These are phyloP conservation scores for Pherbina coryleti DNA, from an alignment of 2,888 invertebrate genomes.

Conservation along the genomic window DNA sequence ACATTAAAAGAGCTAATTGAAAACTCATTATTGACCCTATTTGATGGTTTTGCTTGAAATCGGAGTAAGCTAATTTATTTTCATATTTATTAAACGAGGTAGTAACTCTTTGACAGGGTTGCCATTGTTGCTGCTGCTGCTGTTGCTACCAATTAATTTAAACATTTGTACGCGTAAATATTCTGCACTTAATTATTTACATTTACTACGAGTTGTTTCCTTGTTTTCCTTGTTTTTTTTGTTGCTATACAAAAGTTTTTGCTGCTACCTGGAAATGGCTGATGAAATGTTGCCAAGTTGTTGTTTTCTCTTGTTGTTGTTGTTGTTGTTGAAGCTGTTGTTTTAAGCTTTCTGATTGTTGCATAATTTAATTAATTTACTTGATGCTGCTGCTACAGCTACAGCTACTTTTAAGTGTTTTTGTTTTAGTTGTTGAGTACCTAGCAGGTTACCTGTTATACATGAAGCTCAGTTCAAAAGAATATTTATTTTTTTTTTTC, in stretches of 20 bases:
- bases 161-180: neutral
- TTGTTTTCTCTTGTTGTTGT: no score
- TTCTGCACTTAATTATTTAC: constrained; percentile 5
- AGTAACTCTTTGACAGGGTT: neutral
- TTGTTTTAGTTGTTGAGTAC: no score
- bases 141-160: constrained; percentile 4
- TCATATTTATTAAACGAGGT: neutral
- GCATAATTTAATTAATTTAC: constrained; percentile 23
- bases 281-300: constrained; percentile 6
- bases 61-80: neutral
- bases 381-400: neutral
- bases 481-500: no score
- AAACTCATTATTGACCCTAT: neutral
- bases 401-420: neutral
- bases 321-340: neutral
- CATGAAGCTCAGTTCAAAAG: no score
- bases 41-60: constrained; percentile 17
- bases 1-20: neutral
- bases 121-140: neutral
- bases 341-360: neutral
- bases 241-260: neutral
- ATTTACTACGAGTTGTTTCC: neutral
- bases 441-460: no score
- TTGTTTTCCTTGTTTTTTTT: neutral
- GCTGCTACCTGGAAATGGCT: neutral